Evolutionary conservation across 2,888 invertebrate genomes (phyloP), one percentile per base, ranked within the genome.

Genomic region (Parascotia fuliginaria): DNA sequence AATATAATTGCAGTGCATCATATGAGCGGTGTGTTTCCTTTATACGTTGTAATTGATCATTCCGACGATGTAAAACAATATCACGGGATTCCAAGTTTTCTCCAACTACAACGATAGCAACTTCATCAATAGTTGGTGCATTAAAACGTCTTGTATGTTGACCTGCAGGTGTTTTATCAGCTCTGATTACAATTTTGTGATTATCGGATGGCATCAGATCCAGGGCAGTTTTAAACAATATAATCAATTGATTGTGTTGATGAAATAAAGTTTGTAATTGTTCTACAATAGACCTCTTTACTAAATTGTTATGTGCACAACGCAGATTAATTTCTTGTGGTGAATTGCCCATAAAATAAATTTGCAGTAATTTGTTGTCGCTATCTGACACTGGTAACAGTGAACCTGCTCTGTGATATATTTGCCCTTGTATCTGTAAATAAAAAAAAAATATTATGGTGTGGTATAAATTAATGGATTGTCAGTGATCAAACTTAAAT

Each of bases 1-100:
- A 69, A 69, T 43, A 75, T 58, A 72, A 72, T 60, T 73, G 70
- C 13, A 65, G 42, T 9, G 48, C 32, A 37, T 64, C 64, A 49
- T 64, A 64, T 29, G 44, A 56, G 33, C 58, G 52, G 11, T 61
- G 64, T 39, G 12, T 29, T 22, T 52, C 45, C 11, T 47, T n/a
- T n/a, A n/a, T n/a, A n/a, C n/a, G n/a, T n/a, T n/a, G n/a, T n/a
- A n/a, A n/a, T n/a, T 27, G 39, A 59, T 53, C 19, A 16, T 34
- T n/a, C 22, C 31, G 9, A 42, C 3, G 28, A 22, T 46, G 38
- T 52, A n/a, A n/a, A n/a, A n/a, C n/a, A n/a, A n/a, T 39, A 39
- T 51, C 39, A 41, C 47, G 42, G n/a, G n/a, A n/a, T n/a, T n/a
- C 14, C 53, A 49, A 46, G 39, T 22, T 12, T n/a, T 27, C 60